phyloP scores from a whole-genome alignment of 1,140 invertebrate species.

The Pachypeltis micranthus region DNA sequence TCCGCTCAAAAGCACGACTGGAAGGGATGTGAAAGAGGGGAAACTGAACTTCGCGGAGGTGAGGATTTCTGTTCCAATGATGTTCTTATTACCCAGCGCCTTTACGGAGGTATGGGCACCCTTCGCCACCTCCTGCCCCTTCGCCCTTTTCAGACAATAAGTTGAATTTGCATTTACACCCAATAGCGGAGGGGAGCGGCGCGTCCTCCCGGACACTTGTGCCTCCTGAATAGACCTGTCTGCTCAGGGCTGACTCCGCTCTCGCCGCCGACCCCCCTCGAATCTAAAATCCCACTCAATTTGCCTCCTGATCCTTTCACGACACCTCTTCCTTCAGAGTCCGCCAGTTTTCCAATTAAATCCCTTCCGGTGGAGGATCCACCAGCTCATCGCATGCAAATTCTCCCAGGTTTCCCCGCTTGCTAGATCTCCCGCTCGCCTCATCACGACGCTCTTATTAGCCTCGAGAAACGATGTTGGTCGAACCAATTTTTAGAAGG shows the following conservation, averaged over 20 bases:
- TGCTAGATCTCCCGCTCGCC: not conserved
- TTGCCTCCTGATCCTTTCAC: not conserved
- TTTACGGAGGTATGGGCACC: not conserved
- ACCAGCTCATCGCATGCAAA: not conserved
- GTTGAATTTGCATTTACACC: conserved; percentile 19
- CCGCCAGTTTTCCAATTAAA: not conserved
- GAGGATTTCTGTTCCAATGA: conserved; percentile 12
- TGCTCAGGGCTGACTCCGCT: not conserved
- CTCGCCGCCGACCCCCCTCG: not conserved
- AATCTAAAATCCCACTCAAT: not conserved
- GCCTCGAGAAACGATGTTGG: not conserved
- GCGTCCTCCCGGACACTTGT: not conserved
- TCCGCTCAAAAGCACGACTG: not conserved
- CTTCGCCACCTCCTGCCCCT: not conserved
- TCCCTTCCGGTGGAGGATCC: not conserved
- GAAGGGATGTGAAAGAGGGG: not conserved
- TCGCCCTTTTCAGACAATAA: conserved; percentile 12
- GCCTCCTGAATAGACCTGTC: not conserved
- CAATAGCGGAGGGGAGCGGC: not conserved
- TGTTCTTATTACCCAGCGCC: conserved; percentile 17
- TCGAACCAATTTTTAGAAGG: too few relatives aligned
- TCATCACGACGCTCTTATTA: not conserved
- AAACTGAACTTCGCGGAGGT: not conserved
- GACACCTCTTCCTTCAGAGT: not conserved
- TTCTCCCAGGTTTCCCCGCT: too few relatives aligned